Evolutionary conservation across 2,797 vertebrate genomes (phyloP), one percentile per base, ranked within the genome.

Genomic region (Epinephelus awoara): DNA sequence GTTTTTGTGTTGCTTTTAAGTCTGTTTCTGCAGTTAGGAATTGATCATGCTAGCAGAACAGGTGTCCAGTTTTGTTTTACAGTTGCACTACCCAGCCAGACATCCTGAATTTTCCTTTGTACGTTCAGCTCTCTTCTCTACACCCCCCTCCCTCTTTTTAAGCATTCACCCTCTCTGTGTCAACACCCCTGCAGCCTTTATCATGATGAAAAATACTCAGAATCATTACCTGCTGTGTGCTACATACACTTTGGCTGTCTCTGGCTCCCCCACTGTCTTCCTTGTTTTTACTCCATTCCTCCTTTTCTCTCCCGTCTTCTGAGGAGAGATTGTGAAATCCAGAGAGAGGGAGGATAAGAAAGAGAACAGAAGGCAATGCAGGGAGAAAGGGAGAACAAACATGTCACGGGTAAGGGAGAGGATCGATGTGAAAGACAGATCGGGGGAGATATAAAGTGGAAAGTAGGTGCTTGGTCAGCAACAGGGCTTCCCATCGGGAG

Each of bases 391-490:
- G 63, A 82, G 80, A 89, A 83, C 84, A 91, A 85, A 89, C 80
- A 79, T 63, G 67, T 81, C 80, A 79, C 15, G 51, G 59, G 47
- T 78, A 75, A 72, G 57, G 71, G 62, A 78, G 81, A 47, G 67
- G 89, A 91, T 93, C 87, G 84, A 92, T 93, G 78, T 76, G 82
- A 91, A 81, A 88, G 88, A 85, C 70, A 68, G 85, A 90, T 79
- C 74, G 70, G 67, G 65, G 59, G 71, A 68, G 82, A 59, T 85
- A 76, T 68, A 82, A 89, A 88, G 76, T 63, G 67, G 71, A 81
- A 90, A 83, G 72, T 23, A 80, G 69, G 55, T 77, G 89, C 88
- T 85, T 83, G 65, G 85, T 93, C 91, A 92, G 92, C 92, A 90
- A 42, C 70, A 4, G 72, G 67, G 80, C 34, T 83, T 89, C 47